phyloP scores from a whole-genome alignment of 2,797 vertebrate species.

The Corythornis leucogaster region DNA sequence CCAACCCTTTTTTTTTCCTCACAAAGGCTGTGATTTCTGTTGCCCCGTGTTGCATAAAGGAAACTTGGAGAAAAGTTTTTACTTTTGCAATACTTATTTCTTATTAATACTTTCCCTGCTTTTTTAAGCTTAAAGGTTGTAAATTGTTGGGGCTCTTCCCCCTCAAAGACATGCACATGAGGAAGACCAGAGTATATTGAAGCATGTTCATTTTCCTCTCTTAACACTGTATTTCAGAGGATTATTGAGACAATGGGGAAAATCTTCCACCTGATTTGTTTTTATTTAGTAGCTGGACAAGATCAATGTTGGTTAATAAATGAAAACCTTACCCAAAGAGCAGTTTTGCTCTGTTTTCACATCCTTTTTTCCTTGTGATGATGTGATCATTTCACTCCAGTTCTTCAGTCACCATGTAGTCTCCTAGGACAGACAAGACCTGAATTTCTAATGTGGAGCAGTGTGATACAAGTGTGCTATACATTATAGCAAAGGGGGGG shows the following conservation, averaged over 20 bases:
- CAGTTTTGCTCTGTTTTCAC: background rate
- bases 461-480: background rate
- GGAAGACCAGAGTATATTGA: background rate
- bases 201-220: background rate
- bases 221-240: background rate
- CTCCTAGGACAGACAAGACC: background rate
- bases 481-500: background rate
- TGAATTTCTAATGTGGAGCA: background rate
- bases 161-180: background rate
- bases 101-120: background rate
- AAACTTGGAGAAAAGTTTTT: background rate
- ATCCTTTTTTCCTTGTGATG: background rate
- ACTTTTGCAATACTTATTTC: background rate
- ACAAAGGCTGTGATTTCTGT: background rate
- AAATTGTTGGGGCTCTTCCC: background rate
- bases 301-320: background rate
- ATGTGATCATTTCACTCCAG: slow-evolving; percentile 18
- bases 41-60: background rate
- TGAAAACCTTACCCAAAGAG: background rate
- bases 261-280: background rate
- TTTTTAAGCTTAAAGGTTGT: background rate
- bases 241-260: background rate
- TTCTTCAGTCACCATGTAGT: background rate
- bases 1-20: background rate
- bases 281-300: background rate